Conservation (phyloP, 2,797 vertebrate genomes). For the Acrossocheilus fasciatus region DNA sequence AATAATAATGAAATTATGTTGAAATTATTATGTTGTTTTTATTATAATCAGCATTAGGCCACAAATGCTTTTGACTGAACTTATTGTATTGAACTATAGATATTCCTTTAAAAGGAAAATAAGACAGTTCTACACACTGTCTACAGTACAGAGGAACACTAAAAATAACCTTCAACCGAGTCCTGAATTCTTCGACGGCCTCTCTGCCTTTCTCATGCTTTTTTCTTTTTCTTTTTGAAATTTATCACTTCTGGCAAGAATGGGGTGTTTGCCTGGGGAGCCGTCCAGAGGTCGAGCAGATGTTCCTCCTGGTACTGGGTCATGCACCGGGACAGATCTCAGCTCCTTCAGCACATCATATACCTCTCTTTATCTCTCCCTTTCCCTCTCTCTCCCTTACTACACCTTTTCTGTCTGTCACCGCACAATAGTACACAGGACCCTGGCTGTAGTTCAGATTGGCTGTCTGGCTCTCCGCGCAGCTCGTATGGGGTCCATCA, state of each 20-base stretch:
- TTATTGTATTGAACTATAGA: background rate
- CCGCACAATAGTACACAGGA: conserved; percentile 4
- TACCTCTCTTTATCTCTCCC: conserved; percentile 15
- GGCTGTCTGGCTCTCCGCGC: conserved; percentile 34
- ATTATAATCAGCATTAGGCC: background rate
- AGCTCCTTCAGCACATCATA: conserved; percentile 18
- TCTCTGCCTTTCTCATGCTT: conserved; percentile 46
- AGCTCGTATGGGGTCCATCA: conserved; percentile 42
- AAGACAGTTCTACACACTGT: conserved; percentile 5
- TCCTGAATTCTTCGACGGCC: conserved; percentile 69
- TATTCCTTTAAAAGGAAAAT: conserved; percentile 32
- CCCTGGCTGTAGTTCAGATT: conserved; percentile 29
- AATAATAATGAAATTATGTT: too few species aligned
- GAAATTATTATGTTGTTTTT: background rate
- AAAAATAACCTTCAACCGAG: conserved; percentile 68
- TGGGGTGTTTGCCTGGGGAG: conserved; percentile 68
- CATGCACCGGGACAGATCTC: conserved; percentile 2
- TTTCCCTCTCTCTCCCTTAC: background rate
- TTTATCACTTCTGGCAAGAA: conserved; percentile 72
- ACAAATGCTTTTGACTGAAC: background rate
- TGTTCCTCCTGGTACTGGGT: conserved; percentile 60
- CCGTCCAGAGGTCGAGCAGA: conserved; percentile 75
- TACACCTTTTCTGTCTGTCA: conserved; percentile 10
- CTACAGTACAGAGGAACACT: conserved; percentile 65
- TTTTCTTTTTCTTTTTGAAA: conserved; percentile 50